These are phyloP conservation scores for Cheilosia variabilis DNA, from an alignment of 2,888 invertebrate species.

Conservation along the genomic window DNA sequence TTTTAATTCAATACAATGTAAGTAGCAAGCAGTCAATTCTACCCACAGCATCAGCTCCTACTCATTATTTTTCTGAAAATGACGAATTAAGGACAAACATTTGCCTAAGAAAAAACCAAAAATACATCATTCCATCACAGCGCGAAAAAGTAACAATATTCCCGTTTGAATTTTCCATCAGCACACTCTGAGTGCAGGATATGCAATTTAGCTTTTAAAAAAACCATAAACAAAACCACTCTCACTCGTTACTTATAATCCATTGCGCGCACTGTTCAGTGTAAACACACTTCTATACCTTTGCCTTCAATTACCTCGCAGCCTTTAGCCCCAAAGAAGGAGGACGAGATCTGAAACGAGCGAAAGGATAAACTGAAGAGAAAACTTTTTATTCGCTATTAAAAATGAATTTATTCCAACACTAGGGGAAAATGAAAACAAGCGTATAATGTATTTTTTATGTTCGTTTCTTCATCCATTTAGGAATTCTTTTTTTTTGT, in stretches of 20 bases:
- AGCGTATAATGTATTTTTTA: slow-evolving; percentile 65
- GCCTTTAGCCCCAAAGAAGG: slow-evolving; percentile 12
- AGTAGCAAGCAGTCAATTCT: no score
- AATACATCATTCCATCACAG: no score
- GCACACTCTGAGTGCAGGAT: slow-evolving; percentile 1
- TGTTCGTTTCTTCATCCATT: slow-evolving; percentile 60
- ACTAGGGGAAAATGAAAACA: slow-evolving; percentile 64
- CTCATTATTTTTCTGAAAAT: no score
- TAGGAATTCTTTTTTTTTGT: slow-evolving; percentile 19
- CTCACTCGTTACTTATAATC: slow-evolving; percentile 14
- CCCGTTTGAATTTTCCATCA: background rate
- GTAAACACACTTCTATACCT: background rate
- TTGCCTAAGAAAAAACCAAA: no score
- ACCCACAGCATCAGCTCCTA: no score
- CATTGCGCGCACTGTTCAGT: slow-evolving; percentile 1
- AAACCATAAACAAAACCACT: slow-evolving; percentile 47
- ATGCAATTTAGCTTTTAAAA: slow-evolving; percentile 45
- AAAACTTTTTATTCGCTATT: slow-evolving; percentile 63
- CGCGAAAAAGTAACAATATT: no score
- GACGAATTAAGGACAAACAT: no score
- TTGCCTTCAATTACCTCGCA: slow-evolving; percentile 29
- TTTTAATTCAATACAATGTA: no score
- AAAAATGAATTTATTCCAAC: slow-evolving; percentile 70
- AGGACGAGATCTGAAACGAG: slow-evolving; percentile 21
- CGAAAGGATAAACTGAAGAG: slow-evolving; percentile 62